These are phyloP conservation scores for Megalops atlanticus DNA, from an alignment of 2,113 vertebrate species.

Conservation along the genomic window DNA sequence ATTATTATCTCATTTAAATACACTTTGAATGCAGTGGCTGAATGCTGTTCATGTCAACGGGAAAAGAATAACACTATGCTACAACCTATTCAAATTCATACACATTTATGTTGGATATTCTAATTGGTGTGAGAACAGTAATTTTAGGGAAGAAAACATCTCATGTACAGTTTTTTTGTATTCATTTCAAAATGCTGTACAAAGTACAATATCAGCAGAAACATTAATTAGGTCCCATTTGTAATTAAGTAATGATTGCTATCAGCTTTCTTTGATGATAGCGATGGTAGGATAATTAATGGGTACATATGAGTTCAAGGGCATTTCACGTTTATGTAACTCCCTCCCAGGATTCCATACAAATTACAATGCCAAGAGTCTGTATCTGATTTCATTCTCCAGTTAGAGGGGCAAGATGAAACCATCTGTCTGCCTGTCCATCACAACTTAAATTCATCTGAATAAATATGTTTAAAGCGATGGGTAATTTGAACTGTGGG, in stretches of 20 bases:
- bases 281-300: not conserved
- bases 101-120: not conserved
- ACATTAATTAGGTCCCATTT: slow-evolving; percentile 13
- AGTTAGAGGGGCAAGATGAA: too few relatives aligned
- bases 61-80: not conserved
- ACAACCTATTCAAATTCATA: not conserved
- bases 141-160: not conserved
- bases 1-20: too few relatives aligned
- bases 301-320: not conserved
- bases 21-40: too few relatives aligned
- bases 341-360: not conserved
- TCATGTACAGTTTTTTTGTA: not conserved
- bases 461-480: slow-evolving; percentile 20
- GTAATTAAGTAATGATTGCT: not conserved
- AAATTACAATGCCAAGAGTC: not conserved
- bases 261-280: slow-evolving; percentile 9
- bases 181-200: not conserved
- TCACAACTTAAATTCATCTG: too few relatives aligned
- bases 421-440: too few relatives aligned
- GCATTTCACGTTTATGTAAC: not conserved
- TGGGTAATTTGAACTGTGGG: slow-evolving; percentile 58
- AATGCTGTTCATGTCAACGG: too few relatives aligned
- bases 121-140: not conserved
- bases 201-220: not conserved
- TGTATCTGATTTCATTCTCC: not conserved